These are phyloP conservation scores for Anguilla pacifica DNA, from an alignment of 2,797 vertebrate species.

Conservation along the genomic window DNA sequence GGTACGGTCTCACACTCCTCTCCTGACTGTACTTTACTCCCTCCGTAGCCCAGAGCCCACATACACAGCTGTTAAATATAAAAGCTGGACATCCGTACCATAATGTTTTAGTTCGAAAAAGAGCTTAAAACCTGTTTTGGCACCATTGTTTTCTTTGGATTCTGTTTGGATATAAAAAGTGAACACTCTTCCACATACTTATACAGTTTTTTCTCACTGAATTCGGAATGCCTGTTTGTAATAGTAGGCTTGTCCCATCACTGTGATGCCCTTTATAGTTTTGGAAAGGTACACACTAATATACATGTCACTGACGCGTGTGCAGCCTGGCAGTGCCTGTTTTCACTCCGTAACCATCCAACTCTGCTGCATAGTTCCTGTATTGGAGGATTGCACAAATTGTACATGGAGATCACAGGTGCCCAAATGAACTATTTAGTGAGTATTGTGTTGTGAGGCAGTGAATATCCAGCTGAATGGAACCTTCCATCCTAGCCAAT, in stretches of 20 bases:
- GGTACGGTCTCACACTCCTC: neutral
- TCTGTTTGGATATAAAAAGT: neutral
- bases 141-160: neutral
- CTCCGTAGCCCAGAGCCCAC: neutral
- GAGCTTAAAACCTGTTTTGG: neutral
- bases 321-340: too few relatives aligned
- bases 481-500: too few relatives aligned
- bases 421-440: neutral
- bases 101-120: neutral
- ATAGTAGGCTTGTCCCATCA: too few relatives aligned
- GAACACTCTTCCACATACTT: too few relatives aligned
- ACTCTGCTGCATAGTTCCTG: too few relatives aligned
- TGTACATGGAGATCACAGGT: neutral
- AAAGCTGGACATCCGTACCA: neutral
- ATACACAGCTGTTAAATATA: neutral
- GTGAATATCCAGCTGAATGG: neutral
- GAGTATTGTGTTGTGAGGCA: neutral
- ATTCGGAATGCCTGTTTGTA: too few relatives aligned
- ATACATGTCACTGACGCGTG: too few relatives aligned
- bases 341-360: too few relatives aligned
- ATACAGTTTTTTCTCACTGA: too few relatives aligned
- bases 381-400: too few relatives aligned
- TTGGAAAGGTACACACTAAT: too few relatives aligned
- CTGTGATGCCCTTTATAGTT: too few relatives aligned
- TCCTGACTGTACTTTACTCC: neutral